Evolutionary conservation across 2,797 vertebrate genomes (phyloP), one percentile per base, ranked within the genome.

Genomic region (Microcaecilia unicolor): DNA sequence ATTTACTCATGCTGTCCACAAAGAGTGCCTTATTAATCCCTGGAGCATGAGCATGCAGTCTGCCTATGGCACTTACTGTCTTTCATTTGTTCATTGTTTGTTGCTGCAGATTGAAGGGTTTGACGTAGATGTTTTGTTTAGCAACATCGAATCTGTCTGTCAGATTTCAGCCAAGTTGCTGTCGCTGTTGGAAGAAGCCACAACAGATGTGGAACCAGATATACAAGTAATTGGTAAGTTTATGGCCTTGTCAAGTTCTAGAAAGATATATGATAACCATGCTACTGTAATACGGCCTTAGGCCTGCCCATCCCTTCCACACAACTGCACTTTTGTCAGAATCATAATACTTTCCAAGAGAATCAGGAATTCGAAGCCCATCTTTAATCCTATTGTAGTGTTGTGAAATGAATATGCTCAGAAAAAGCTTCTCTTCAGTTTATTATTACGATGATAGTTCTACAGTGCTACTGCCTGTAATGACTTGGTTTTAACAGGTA

Each of bases 81-180:
- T 16, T 1, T 48, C 25, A 15, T 27, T 52, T 34, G 21, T 31
- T 66, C 53, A 38, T 33, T 67, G 28, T 66, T 62, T n/a, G 36
- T 66, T 68, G 50, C 37, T 32, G 44, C 51, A 98, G 95, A 76
- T 88, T 44, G 84, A 63, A 30, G 38, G 34, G 44, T 61, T 97
- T 50, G 94, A 96, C 23, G 82, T 91, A 41, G 93, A 96, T 30
- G 78, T 83, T 32, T 72, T 99, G 61, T 99, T 99, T 62, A 91
- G 89, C 75, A 99, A 98, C 81, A 90, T 90, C 46, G 92, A 98
- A 55, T 89, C 85, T 0, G 84, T 98, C 69, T 85, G 82, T 56
- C 87, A 88, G 17, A 72, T 95, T 34, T 99, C 95, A 32, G 80
- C 84, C 34, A 85, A 85, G 14, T 78, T 99, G 35, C 78, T 96